phyloP scores from a whole-genome alignment of 1,140 invertebrate species.

The Charaxes varanes region DNA sequence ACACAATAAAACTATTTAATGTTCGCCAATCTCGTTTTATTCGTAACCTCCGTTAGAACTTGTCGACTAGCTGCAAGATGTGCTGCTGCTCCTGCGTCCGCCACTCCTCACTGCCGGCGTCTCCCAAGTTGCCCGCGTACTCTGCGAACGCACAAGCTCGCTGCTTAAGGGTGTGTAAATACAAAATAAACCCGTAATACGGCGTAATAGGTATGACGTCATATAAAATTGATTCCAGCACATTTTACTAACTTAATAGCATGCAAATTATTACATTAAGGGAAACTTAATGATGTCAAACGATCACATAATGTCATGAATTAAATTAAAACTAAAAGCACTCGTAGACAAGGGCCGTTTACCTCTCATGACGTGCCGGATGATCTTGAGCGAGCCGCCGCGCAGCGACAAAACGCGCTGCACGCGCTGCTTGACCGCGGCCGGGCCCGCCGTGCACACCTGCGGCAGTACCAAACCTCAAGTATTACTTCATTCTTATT shows the following conservation, averaged over 20 bases:
- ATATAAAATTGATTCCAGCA: too few relatives aligned
- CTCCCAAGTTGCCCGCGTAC: constrained; percentile 96
- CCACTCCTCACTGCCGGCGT: constrained; percentile 87
- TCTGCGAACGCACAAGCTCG: constrained; percentile 76
- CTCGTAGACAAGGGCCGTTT: constrained; percentile 7
- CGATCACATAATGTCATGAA: too few relatives aligned
- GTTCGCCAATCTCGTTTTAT: constrained; percentile 14
- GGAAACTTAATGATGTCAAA: too few relatives aligned
- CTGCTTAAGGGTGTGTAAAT: too few relatives aligned
- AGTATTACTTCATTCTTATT: too few relatives aligned
- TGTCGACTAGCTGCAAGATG: constrained; percentile 94
- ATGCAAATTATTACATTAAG: too few relatives aligned
- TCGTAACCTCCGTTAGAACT: constrained; percentile 79
- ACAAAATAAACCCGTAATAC: too few relatives aligned
- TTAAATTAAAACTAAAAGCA: too few relatives aligned
- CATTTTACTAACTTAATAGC: too few relatives aligned
- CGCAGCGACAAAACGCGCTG: constrained; percentile 91
- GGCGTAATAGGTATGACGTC: too few relatives aligned
- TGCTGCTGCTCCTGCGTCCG: constrained; percentile 92
- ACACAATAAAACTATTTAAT: constrained; percentile 21
- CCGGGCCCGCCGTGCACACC: constrained; percentile 83
- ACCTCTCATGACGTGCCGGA: constrained; percentile 95
- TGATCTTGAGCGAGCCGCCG: constrained; percentile 94
- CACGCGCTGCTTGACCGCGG: constrained; percentile 90
- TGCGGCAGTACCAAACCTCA: too few relatives aligned